Base-by-base conservation (phyloP, 2,888 invertebrate genomes). In the Hirtodrosophila trivittata region DNA sequence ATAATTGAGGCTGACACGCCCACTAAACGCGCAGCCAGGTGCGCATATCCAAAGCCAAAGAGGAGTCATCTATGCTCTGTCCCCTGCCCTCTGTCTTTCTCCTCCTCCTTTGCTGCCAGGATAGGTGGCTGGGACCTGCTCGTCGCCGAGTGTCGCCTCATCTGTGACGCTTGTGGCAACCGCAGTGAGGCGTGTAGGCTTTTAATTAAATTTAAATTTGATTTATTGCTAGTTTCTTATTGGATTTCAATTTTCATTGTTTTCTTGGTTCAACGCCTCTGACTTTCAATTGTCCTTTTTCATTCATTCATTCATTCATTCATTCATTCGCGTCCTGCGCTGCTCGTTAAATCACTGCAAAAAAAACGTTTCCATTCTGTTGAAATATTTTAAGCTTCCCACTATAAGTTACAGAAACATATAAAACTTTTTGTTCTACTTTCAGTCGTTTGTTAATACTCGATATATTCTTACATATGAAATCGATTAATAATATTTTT, bases 131-230 rank as follows among this genome's bases (percentile, higher is more conserved):
- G 14, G 7, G 12, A 37, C 33, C 14, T 12, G 9, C 21, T 30
- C 21, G 12, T 8, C 18, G 28, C 33, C 38, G 21, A 6, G 10
- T 51, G 41, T 13, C n/a, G 16, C 37, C 3, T 25, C 12, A n/a
- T 6, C 38, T 38, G 42, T 26, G 16, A 28, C 39, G 14, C 26
- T 46, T 42, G 49, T 35, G 38, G 26, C 62, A 49, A 45, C 51
- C 58, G 39, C 43, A 49, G 14, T 14, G 38, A 63, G 54, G 56
- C 64, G 39, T 73, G 58, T 60, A 43, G 69, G 41, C 66, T 73
- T 77, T 84, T 84, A 77, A 84, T 77, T 77, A 84, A 77, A 77
- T 77, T 77, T 65, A 58, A 70, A 84, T 73, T 77, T 77, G 77
- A 77, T 84, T 77, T 77, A 84, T 77, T 77, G 57, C 70, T 59